Base-by-base conservation (phyloP, 1,140 invertebrate genomes). In the Polypedilum pembai region DNA sequence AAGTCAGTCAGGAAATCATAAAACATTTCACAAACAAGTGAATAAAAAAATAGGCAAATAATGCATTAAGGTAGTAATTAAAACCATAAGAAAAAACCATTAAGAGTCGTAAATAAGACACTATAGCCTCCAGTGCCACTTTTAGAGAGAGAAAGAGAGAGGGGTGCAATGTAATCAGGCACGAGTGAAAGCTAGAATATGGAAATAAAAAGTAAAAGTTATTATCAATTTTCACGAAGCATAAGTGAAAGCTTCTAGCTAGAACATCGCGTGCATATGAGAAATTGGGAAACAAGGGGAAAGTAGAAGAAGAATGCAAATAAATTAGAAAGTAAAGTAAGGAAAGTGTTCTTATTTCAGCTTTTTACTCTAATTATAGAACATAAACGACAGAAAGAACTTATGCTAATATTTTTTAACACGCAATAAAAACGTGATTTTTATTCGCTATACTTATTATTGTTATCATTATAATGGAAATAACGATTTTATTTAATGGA, bases 341-440 rank as follows among this genome's bases (percentile, higher is more conserved):
- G 65, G 8, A 18, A 18, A 69, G 45, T 56, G 12, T 56, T 56
- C 45, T 15, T 56, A 56, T 56, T 56, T 56, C 15, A n/a, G 24
- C 10, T 1, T 45, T 45, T 45, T 45, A 8, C n/a, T 45, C 8
- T 8, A 45, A 12, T 8, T 45, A 45, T 8, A 56, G 45, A 12
- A 45, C 2, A 8, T 4, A 56, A 56, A 12, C 45, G 45, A 56
- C 12, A n/a, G 45, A 56, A n/a, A 4, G n/a, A 56, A 56, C 45
- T 56, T 69, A 69, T 69, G 17, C 20, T 69, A 69, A 69, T 69
- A 69, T 69, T 69, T 69, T 21, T 69, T 69, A 69, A 69, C 65
- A 69, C 65, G 65, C 65, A 69, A 69, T 69, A 69, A 69, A 69
- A 69, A 69, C 65, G 45, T 69, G 65, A 69, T 69, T 69, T 69